Percentiles rank a stretch among this genome's conserved stretches.
These are phyloP conservation scores for Andrena praecox DNA, from an alignment of 2,888 invertebrate species.

Conservation along the genomic window DNA sequence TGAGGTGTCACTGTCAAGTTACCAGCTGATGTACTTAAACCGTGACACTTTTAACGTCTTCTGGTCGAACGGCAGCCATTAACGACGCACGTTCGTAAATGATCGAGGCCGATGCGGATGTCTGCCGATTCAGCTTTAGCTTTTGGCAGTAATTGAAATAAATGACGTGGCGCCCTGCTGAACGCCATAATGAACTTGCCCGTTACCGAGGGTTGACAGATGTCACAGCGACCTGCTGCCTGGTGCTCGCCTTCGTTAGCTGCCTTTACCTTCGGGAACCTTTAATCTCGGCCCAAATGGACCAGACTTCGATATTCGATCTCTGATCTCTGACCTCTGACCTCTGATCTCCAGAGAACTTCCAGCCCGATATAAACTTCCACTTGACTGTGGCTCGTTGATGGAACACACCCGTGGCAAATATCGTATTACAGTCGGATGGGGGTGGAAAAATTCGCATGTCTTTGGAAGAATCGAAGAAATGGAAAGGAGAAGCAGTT, in stretches of 20 bases:
- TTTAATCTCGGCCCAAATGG: slow-evolving; percentile 63
- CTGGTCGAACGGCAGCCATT: slow-evolving; percentile 45
- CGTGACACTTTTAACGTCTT: slow-evolving; percentile 36
- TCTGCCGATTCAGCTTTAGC: slow-evolving; percentile 71
- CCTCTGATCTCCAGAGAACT: not conserved
- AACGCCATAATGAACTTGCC: slow-evolving; percentile 74
- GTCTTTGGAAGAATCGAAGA: too few species aligned
- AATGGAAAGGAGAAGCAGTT: too few species aligned
- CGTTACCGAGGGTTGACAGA: slow-evolving; percentile 73
- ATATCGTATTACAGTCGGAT: too few species aligned
- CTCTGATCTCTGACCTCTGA: not conserved
- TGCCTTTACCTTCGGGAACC: slow-evolving; percentile 56
- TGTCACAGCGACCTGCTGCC: slow-evolving; percentile 70
- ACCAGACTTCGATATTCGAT: slow-evolving; percentile 45
- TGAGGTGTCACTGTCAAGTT: slow-evolving; percentile 29
- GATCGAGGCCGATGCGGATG: slow-evolving; percentile 56
- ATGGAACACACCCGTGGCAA: too few species aligned
- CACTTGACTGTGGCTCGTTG: not conserved
- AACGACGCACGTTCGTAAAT: slow-evolving; percentile 64
- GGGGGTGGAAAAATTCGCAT: too few species aligned
- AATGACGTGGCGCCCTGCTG: slow-evolving; percentile 70
- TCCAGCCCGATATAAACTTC: not conserved
- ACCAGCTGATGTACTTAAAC: slow-evolving; percentile 19
- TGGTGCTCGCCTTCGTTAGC: slow-evolving; percentile 63
- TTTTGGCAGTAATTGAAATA: slow-evolving; percentile 76